These are phyloP conservation scores for Zaprionus ghesquierei DNA, from an alignment of 1,140 invertebrate genomes.

Conservation along the genomic window DNA sequence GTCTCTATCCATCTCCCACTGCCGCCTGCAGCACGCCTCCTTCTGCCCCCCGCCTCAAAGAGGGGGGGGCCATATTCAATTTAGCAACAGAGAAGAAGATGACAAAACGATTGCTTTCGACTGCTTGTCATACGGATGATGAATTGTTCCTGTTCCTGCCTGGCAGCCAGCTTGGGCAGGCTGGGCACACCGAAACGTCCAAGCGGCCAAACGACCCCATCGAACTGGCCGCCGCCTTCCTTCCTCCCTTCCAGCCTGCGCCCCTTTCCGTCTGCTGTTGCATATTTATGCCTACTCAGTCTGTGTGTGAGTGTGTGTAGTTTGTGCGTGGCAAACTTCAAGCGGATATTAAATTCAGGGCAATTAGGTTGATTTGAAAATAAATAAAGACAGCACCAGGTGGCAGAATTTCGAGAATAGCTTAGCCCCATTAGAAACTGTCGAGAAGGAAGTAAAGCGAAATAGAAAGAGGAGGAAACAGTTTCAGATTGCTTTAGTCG, in stretches of 20 bases:
- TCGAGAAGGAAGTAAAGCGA: not conserved
- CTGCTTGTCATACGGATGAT: constrained; percentile 79
- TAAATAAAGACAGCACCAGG: constrained; percentile 27
- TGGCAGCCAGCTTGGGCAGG: constrained; percentile 11
- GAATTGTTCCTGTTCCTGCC: constrained; percentile 75
- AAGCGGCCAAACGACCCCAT: not conserved
- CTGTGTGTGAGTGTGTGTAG: not conserved
- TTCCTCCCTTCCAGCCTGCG: not conserved
- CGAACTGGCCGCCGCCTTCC: constrained; percentile 9
- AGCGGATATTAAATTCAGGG: constrained; percentile 76
- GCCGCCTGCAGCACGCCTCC: not conserved
- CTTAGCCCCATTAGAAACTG: not conserved
- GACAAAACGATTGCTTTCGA: constrained; percentile 81
- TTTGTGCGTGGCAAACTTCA: constrained; percentile 57
- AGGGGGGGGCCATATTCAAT: constrained; percentile 73
- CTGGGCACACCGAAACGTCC: not conserved
- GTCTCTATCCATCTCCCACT: constrained; percentile 31
- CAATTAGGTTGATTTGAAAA: constrained; percentile 57
- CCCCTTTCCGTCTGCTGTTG: constrained; percentile 37
- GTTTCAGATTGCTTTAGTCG: too few species aligned
- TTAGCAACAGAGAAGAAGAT: constrained; percentile 80
- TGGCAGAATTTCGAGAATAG: not conserved
- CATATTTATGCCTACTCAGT: constrained; percentile 58
- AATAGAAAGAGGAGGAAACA: not conserved
- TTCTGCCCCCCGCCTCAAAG: not conserved